Evolutionary conservation across 2,113 vertebrate species (phyloP), one percentile per base, ranked within the genome.

Genomic region (Neoarius graeffei): DNA sequence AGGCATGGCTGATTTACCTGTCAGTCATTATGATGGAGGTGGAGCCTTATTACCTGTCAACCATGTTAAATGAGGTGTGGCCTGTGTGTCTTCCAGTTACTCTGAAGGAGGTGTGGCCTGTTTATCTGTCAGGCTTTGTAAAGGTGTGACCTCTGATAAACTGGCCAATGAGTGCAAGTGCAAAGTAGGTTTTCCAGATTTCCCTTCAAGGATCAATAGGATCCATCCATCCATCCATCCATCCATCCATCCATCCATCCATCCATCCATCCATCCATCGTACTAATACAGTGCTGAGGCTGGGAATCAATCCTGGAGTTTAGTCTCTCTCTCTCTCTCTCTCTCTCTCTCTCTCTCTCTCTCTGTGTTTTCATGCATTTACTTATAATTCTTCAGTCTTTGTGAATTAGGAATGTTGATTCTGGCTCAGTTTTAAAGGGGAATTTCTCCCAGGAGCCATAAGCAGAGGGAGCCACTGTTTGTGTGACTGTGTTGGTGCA

Each of bases 401-500:
- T 85, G 30, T 42, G 52, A 84, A 59, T 83, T 57, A 50, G 77
- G 74, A 13, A 88, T 57, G 57, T 85, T 56, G 54, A 73, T 73
- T 30, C 14, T 56, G 69, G 67, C 27, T 73, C 52, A 42, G 52
- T 73, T 56, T 73, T 57, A 73, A 73, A 71, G 42, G 83, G 27
- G 30, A 35, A 74, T 42, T 52, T 86, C 59, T 86, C 19, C n/a
- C 35, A 52, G 42, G 30, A 77, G 84, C 71, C 23, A 62, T 52
- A 60, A 77, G 57, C 13, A 77, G 57, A 64, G 80, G 27, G 56
- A 81, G 88, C 80, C 69, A 87, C 80, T 85, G 88, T 27, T 56
- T 50, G 54, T 91, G 90, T 62, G 90, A 84, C 83, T 86, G 60
- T 52, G 69, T 85, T 27, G 54, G 54, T 76, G 50, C 88, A 88